A percentile compares a stretch with the other conserved stretches of the same genome.
phyloP scores from a whole-genome alignment of 2,113 vertebrate genomes.

The Chlamydotis undulata region DNA sequence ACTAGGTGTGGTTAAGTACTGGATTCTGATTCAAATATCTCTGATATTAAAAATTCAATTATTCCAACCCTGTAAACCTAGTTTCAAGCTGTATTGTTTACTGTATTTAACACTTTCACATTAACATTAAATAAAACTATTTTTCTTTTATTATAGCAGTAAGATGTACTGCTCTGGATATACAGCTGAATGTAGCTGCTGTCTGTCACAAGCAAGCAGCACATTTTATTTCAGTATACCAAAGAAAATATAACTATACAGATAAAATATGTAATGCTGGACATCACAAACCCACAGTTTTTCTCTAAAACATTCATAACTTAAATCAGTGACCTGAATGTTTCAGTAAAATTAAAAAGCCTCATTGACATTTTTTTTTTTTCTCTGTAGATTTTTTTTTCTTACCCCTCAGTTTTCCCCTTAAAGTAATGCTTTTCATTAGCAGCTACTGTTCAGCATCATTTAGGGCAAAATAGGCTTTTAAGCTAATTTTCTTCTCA shows the following conservation, averaged over 20 bases:
- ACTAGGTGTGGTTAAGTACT: neutral
- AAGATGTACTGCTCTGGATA: neutral
- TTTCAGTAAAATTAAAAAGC: neutral
- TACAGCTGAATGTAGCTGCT: neutral
- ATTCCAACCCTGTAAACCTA: neutral
- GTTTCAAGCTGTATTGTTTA: neutral
- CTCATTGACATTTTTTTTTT: neutral
- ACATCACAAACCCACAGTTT: neutral
- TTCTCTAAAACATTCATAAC: neutral
- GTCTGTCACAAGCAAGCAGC: neutral
- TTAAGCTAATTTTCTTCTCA: conserved; percentile 24
- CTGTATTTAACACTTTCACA: neutral
- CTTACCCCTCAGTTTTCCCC: neutral
- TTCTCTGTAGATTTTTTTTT: neutral
- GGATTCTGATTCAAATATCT: neutral
- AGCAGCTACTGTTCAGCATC: neutral
- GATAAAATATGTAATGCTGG: neutral
- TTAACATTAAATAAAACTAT: neutral
- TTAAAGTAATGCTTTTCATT: conserved; percentile 24
- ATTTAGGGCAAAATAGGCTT: conserved; percentile 24
- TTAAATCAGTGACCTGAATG: neutral
- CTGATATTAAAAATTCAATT: neutral
- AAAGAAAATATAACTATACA: neutral
- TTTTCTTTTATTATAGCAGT: neutral
- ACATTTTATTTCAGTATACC: neutral